phyloP scores from a whole-genome alignment of 23 tunicate species.

The Oikopleura dioica region DNA sequence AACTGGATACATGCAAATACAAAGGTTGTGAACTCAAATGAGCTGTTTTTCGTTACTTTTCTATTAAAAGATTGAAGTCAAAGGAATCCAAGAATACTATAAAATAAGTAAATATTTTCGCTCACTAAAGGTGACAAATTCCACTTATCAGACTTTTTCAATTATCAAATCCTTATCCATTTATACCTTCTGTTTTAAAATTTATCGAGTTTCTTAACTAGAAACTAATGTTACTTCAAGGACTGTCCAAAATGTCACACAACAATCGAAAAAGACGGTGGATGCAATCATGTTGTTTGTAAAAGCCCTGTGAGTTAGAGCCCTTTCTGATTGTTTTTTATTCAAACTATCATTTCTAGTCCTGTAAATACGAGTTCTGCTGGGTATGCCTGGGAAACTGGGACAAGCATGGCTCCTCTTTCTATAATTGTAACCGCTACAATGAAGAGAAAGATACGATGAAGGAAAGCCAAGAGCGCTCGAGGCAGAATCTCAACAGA shows the following conservation, averaged over 20 bases:
- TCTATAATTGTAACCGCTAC: conserved; percentile 91
- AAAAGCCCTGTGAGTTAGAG: conserved; percentile 27
- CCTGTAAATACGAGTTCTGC: conserved; percentile 50
- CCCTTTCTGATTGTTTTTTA: neutral
- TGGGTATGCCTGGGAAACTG: conserved; percentile 96
- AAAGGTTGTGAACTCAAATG: too few relatives aligned
- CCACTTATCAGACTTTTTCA: too few relatives aligned
- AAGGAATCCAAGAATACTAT: too few relatives aligned
- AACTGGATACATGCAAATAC: conserved; percentile 94
- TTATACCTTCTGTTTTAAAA: too few relatives aligned
- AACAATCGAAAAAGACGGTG: conserved; percentile 90
- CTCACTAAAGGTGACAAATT: too few relatives aligned
- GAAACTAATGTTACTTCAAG: too few relatives aligned
- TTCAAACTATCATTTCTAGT: neutral
- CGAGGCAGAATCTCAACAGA: conserved; percentile 53
- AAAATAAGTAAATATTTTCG: too few relatives aligned
- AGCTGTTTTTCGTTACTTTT: too few relatives aligned
- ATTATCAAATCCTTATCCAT: too few relatives aligned
- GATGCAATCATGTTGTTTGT: conserved; percentile 85
- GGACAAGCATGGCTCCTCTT: conserved; percentile 88
- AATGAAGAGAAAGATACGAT: conserved; percentile 53
- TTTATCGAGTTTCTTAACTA: too few relatives aligned
- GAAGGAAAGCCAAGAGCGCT: conserved; percentile 51
- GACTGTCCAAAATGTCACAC: conserved; percentile 76
- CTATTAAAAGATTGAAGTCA: too few relatives aligned